These are phyloP conservation scores for Pherbina coryleti DNA, from an alignment of 2,888 invertebrate species.

Conservation along the genomic window DNA sequence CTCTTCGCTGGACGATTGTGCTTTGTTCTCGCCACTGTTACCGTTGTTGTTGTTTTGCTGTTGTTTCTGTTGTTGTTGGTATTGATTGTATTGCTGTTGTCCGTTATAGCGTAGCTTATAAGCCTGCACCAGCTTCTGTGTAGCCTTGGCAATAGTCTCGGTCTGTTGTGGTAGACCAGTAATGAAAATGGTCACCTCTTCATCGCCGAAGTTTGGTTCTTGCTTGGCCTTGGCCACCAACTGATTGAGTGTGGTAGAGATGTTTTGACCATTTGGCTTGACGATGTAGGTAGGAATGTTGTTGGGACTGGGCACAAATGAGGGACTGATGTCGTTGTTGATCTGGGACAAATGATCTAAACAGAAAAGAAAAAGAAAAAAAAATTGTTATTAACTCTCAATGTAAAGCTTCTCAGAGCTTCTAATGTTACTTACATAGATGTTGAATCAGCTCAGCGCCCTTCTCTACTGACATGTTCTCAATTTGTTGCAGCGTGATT, in stretches of 20 bases:
- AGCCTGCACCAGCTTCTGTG: conserved; percentile 58
- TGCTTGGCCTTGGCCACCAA: conserved; percentile 49
- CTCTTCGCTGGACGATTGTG: conserved; percentile 56
- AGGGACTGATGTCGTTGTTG: conserved; percentile 55
- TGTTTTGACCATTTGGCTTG: conserved; percentile 55
- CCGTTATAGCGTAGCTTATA: conserved; percentile 62
- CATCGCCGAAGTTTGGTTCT: conserved; percentile 53
- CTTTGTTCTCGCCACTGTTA: conserved; percentile 43
- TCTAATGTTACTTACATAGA: conserved; percentile 57
- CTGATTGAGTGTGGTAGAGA: conserved; percentile 54
- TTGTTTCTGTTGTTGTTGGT: conserved; percentile 35
- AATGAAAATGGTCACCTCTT: conserved; percentile 65
- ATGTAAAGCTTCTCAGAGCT: too few species aligned
- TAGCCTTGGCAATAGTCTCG: conserved; percentile 56
- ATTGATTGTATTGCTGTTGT: conserved; percentile 42
- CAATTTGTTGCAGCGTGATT: conserved; percentile 55
- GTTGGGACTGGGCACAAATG: conserved; percentile 51
- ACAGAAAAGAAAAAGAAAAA: background rate
- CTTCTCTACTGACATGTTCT: conserved; percentile 56
- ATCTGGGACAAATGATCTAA: conserved; percentile 60
- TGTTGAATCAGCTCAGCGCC: conserved; percentile 59
- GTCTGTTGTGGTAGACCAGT: conserved; percentile 59
- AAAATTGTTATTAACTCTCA: background rate
- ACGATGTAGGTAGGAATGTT: conserved; percentile 56
- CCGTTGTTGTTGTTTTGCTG: conserved; percentile 42